A percentile compares a stretch with the other conserved stretches of the same genome.
phyloP scores from a whole-genome alignment of 2,113 vertebrate genomes.

The Mustelus asterias region DNA sequence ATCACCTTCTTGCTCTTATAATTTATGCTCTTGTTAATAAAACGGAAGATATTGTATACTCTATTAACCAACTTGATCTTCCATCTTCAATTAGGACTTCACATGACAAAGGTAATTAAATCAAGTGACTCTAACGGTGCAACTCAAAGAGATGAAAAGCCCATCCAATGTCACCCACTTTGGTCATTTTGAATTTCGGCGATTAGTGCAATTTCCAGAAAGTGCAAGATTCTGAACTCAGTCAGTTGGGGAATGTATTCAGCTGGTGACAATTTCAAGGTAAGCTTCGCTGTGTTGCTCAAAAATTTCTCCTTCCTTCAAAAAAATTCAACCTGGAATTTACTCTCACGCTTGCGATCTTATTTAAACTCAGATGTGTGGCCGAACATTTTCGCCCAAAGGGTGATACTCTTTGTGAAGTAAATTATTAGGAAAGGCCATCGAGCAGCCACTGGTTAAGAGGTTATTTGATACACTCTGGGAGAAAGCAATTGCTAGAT shows the following conservation, averaged over 20 bases:
- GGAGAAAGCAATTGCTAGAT: background rate
- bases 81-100: background rate
- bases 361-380: background rate
- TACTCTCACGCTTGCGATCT: background rate
- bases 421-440: background rate
- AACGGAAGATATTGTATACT: too few relatives aligned
- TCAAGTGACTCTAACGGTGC: background rate
- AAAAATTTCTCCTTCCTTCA: background rate
- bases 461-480: background rate
- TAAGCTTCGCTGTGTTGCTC: background rate
- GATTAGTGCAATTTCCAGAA: background rate
- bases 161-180: background rate
- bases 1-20: too few relatives aligned
- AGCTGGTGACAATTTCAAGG: background rate
- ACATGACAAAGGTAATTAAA: background rate
- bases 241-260: background rate
- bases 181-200: too few relatives aligned
- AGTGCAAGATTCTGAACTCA: background rate
- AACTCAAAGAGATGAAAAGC: background rate
- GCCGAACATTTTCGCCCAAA: background rate
- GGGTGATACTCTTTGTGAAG: background rate
- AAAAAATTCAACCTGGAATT: background rate
- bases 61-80: too few relatives aligned
- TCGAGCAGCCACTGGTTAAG: background rate
- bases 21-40: too few relatives aligned